Evolutionary conservation across 2,888 invertebrate species (phyloP).

Genomic region (Drosophila buzzatii): DNA sequence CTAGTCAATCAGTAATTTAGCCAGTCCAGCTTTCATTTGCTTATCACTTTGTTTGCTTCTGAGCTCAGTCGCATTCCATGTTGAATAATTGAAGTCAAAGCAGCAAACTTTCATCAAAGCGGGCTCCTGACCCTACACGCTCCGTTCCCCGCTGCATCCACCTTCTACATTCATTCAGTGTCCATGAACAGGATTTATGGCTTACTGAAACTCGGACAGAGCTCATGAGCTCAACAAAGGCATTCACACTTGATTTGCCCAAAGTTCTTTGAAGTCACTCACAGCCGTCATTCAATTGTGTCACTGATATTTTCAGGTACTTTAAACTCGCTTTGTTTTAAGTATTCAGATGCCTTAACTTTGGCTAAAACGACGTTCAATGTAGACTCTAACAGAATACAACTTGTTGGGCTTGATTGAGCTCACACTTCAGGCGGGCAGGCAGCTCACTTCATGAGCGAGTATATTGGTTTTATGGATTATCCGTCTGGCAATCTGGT

Average conservation of each 20-base stretch:
- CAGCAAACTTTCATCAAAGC: constrained; percentile 51
- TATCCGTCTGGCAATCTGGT: too few species aligned
- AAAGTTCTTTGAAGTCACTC: constrained; percentile 12
- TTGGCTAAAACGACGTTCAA: neutral
- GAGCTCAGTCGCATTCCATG: constrained; percentile 36
- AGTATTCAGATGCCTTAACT: neutral
- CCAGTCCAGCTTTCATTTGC: constrained; percentile 3
- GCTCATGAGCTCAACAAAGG: constrained; percentile 5
- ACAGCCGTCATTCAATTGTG: neutral
- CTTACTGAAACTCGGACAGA: neutral
- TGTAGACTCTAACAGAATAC: neutral
- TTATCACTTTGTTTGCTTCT: constrained; percentile 25
- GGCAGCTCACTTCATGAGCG: neutral
- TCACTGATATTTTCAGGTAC: neutral
- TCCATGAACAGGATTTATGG: neutral
- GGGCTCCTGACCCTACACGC: neutral
- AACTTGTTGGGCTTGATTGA: neutral
- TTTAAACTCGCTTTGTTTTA: neutral
- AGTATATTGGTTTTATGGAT: neutral
- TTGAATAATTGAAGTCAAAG: constrained; percentile 59
- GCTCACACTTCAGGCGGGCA: too few species aligned
- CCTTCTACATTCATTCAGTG: neutral
- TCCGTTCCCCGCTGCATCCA: neutral
- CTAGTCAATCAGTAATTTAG: neutral
- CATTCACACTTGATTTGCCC: constrained; percentile 23